Percentiles rank a stretch among this genome's conserved stretches.
These are phyloP conservation scores for Pararge aegeria DNA, from an alignment of 1,140 invertebrate species.

Conservation along the genomic window DNA sequence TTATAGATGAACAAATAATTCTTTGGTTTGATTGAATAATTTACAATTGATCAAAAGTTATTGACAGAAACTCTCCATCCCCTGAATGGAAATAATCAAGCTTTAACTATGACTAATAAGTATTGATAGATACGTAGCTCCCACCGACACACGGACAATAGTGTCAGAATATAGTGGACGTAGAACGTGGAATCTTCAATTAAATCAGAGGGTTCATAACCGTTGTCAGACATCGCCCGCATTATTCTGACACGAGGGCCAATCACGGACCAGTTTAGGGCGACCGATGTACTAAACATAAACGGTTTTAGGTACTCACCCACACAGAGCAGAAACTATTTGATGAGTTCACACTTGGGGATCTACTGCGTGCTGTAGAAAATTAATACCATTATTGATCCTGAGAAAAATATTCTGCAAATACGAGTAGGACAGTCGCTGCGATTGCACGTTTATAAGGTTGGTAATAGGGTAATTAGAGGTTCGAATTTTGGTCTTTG, in stretches of 20 bases:
- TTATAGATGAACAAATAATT: no score
- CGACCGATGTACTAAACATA: conserved; percentile 36
- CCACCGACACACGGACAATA: conserved; percentile 10
- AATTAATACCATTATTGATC: conserved; percentile 21
- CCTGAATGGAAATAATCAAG: conserved; percentile 12
- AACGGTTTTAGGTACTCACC: conserved; percentile 42
- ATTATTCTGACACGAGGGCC: conserved; percentile 53
- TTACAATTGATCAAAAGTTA: conserved; percentile 8
- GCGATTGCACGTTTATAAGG: conserved; percentile 5
- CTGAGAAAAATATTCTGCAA: neutral
- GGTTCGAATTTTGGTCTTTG: conserved; percentile 14
- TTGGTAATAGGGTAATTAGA: conserved; percentile 16
- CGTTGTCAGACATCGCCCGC: conserved; percentile 46
- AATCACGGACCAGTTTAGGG: conserved; percentile 53
- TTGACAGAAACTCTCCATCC: neutral
- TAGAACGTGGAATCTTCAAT: conserved; percentile 60
- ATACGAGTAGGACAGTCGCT: neutral
- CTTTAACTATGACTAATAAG: conserved; percentile 22
- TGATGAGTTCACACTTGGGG: conserved; percentile 27
- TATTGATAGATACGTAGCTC: conserved; percentile 13
- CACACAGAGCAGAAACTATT: conserved; percentile 24
- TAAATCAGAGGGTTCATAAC: conserved; percentile 65
- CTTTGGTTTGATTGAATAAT: no score
- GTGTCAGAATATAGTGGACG: conserved; percentile 29
- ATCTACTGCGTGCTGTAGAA: conserved; percentile 13